Percentiles rank a stretch among this genome's conserved stretches.
These are phyloP conservation scores for Gambusia yucatana DNA, from an alignment of 2,797 vertebrate species.

Conservation along the genomic window DNA sequence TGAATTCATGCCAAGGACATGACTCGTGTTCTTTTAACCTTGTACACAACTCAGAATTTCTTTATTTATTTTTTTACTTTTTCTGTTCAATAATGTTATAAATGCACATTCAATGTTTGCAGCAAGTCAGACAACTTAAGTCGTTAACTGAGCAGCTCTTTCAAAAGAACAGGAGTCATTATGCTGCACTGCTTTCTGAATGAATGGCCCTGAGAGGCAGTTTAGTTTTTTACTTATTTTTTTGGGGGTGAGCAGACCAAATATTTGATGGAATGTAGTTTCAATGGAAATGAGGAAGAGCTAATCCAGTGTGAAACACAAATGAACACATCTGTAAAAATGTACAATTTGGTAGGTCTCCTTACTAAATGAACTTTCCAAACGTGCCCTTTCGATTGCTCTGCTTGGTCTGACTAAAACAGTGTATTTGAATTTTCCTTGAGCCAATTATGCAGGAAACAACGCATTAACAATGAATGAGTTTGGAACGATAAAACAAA, in stretches of 20 bases:
- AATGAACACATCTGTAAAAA: constrained; percentile 10
- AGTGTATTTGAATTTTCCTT: constrained; percentile 19
- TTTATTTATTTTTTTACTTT: neutral
- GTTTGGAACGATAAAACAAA: neutral
- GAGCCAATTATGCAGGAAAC: constrained; percentile 9
- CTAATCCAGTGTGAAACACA: constrained; percentile 25
- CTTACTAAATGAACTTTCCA: neutral
- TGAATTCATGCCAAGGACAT: neutral
- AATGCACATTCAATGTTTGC: constrained; percentile 1
- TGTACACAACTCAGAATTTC: neutral
- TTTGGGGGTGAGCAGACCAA: neutral
- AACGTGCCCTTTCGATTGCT: neutral
- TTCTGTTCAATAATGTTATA: constrained; percentile 5
- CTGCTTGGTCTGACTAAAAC: constrained; percentile 11
- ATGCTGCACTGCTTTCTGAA: neutral
- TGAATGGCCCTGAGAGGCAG: neutral
- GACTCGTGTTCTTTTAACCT: constrained; percentile 13
- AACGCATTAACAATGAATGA: constrained; percentile 20
- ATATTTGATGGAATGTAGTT: constrained; percentile 18
- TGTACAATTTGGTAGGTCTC: neutral
- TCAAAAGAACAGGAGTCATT: neutral
- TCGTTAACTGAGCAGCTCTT: neutral
- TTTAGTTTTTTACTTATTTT: neutral
- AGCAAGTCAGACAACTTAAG: neutral
- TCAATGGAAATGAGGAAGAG: constrained; percentile 13